These are phyloP conservation scores for Tachina grossa DNA, from an alignment of 2,888 invertebrate species.

Conservation along the genomic window DNA sequence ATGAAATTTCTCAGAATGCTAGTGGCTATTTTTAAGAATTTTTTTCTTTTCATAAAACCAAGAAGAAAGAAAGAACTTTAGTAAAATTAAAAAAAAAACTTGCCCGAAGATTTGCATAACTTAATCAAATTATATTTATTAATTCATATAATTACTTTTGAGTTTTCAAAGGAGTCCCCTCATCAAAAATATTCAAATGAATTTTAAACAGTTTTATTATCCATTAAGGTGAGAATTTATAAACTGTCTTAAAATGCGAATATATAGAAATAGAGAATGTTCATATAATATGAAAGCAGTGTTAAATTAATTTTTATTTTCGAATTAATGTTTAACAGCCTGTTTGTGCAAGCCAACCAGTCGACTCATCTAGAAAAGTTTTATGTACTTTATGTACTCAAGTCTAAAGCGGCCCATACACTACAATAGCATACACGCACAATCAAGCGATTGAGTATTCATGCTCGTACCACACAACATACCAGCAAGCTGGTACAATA, in stretches of 20 bases:
- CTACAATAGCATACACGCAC: no score
- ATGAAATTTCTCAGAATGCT: slow-evolving; percentile 49
- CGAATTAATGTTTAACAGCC: no score
- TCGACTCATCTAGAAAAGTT: no score
- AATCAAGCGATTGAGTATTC: no score
- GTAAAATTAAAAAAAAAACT: not conserved
- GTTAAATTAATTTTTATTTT: no score
- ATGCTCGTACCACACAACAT: no score
- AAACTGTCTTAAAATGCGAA: not conserved
- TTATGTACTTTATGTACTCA: no score
- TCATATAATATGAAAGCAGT: no score
- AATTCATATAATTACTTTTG: slow-evolving; percentile 24
- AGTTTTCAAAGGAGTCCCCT: not conserved
- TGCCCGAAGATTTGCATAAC: slow-evolving; percentile 54
- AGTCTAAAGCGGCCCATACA: no score
- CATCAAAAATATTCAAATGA: slow-evolving; percentile 6
- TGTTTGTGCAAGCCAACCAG: no score
- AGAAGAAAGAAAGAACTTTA: not conserved
- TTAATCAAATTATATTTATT: slow-evolving; percentile 20
- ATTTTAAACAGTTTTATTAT: not conserved
- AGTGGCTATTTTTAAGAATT: slow-evolving; percentile 34
- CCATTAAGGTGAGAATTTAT: not conserved
- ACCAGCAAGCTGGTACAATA: no score
- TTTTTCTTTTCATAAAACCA: not conserved
- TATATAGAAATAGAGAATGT: no score